These are phyloP conservation scores for Andricus quercusramuli DNA, from an alignment of 2,888 invertebrate species.

Conservation along the genomic window DNA sequence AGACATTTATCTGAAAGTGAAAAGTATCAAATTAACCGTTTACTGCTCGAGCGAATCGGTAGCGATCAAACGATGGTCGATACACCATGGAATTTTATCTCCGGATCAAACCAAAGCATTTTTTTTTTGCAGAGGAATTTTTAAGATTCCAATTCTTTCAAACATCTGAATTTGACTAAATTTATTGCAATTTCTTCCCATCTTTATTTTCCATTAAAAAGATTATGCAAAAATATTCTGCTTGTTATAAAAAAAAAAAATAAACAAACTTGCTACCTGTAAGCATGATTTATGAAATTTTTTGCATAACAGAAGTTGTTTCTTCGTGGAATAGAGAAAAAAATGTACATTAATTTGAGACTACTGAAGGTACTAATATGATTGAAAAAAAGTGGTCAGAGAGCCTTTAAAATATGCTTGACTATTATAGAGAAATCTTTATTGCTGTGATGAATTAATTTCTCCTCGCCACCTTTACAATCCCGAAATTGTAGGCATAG, in stretches of 20 bases:
- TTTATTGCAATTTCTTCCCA: neutral
- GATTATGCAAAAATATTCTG: slow-evolving; percentile 17
- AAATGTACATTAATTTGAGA: slow-evolving; percentile 28
- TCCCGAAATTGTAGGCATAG: neutral
- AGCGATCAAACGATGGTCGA: neutral
- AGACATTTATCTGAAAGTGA: neutral
- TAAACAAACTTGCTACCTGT: slow-evolving; percentile 26
- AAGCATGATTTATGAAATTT: slow-evolving; percentile 22
- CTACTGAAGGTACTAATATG: slow-evolving; percentile 29
- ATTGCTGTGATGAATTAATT: slow-evolving; percentile 35
- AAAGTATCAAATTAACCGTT: neutral
- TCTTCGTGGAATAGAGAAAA: slow-evolving; percentile 12
- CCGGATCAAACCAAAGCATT: neutral
- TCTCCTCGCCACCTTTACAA: neutral
- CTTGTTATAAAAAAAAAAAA: slow-evolving; percentile 13
- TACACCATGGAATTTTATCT: neutral
- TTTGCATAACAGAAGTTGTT: slow-evolving; percentile 32
- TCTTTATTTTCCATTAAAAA: neutral
- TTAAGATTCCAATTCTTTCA: neutral
- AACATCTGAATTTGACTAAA: neutral
- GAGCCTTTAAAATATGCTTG: slow-evolving; percentile 11
- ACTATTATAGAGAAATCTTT: slow-evolving; percentile 19
- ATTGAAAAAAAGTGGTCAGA: slow-evolving; percentile 15
- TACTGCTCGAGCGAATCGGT: neutral
- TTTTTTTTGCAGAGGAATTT: neutral